Evolutionary conservation across 2,797 vertebrate species (phyloP), one percentile per base, ranked within the genome.

Genomic region (Falco rusticolus): DNA sequence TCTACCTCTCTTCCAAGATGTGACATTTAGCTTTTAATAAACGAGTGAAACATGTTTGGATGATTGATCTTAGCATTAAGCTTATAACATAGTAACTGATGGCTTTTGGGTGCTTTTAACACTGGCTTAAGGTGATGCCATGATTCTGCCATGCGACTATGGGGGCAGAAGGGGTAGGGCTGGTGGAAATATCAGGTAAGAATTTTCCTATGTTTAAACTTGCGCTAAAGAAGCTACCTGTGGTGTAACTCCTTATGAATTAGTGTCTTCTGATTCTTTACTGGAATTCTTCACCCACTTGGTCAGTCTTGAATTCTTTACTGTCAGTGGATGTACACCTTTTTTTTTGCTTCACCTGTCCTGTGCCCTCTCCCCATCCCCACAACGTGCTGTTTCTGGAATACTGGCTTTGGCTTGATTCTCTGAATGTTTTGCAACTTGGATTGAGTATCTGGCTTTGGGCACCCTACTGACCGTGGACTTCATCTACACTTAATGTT

Each of bases 191-290:
- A 72, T 0, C 90, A 94, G 96, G 91, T 93, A 94, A 97, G 96
- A 95, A 78, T 61, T 81, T 93, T 95, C 57, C 21, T 56, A 0
- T 66, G 24, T 86, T 95, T 78, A 76, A 96, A 96, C 34, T 89
- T 95, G 80, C 50, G 74, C 91, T 76, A 10, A 87, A 96, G 94
- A 96, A 93, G 97, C 97, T 98, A 98, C 98, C 97, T 94, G 98
- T 98, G 98, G 96, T 98, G 98, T 98, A 98, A 98, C 98, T 98
- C 98, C 98, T 98, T 98, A 98, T 97, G 95, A 94, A 91, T 94
- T 94, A 96, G 90, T 97, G 96, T 96, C 95, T 96, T 87, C 97
- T 97, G 95, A 97, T 85, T 97, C 87, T 93, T 92, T 84, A 89
- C 88, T 97, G 97, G 95, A 98, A 97, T 97, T 96, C 70, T 88